A percentile compares a stretch with the other conserved stretches of the same genome.
These are phyloP conservation scores for Yoshiicerus persimilis DNA, from an alignment of 1,140 invertebrate genomes.

Conservation along the genomic window DNA sequence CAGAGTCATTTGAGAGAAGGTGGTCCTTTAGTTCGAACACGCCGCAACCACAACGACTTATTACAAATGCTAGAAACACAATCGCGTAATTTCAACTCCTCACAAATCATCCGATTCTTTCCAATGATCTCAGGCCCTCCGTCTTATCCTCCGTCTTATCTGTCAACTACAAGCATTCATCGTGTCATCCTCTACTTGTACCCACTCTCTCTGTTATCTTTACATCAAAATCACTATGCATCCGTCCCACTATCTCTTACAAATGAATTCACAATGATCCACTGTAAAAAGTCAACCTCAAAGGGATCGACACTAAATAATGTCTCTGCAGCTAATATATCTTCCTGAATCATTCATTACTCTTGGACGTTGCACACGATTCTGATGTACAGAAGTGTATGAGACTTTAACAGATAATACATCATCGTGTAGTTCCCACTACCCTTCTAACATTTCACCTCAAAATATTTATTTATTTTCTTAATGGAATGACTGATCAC, in stretches of 20 bases:
- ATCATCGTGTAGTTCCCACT: not conserved
- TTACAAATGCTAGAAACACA: slow-evolving; percentile 28
- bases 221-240: not conserved
- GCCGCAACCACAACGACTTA: slow-evolving; percentile 39
- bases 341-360: not conserved
- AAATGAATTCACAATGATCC: not conserved
- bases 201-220: not conserved
- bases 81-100: slow-evolving; percentile 49
- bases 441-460: not conserved
- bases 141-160: not conserved
- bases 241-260: not conserved
- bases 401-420: not conserved
- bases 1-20: slow-evolving; percentile 33
- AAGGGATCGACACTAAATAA: not conserved
- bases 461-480: not conserved
- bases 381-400: not conserved
- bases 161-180: slow-evolving; percentile 12
- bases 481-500: not conserved
- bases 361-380: not conserved
- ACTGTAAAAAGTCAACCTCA: not conserved
- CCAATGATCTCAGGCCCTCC: slow-evolving; percentile 35
- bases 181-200: not conserved
- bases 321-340: not conserved
- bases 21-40: slow-evolving; percentile 24
- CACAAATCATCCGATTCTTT: slow-evolving; percentile 46